Conservation (phyloP, 2,113 vertebrate genomes). For the Atractosteus spatula region DNA sequence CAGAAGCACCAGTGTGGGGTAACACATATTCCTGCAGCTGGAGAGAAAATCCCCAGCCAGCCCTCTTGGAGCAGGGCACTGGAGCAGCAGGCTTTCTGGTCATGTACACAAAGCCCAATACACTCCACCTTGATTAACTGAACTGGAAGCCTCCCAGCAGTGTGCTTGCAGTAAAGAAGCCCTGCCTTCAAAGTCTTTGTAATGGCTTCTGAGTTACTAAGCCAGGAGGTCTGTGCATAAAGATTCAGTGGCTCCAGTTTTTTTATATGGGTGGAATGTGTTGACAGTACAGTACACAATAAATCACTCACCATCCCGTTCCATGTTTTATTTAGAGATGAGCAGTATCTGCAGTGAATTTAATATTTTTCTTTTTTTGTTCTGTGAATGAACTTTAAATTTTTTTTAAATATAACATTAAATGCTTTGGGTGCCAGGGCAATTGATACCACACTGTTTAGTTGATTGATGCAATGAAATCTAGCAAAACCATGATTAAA, state of each 20-base stretch:
- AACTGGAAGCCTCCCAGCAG: slow-evolving; percentile 3
- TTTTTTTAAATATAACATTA: slow-evolving; percentile 66
- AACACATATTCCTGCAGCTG: background rate
- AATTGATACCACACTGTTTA: slow-evolving; percentile 1
- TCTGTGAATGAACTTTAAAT: slow-evolving; percentile 86
- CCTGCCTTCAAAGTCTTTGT: background rate
- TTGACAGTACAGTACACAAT: slow-evolving; percentile 4
- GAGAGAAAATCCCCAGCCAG: background rate
- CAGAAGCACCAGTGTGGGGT: slow-evolving; percentile 21
- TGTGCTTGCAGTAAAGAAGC: background rate
- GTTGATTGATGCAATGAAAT: too few relatives aligned
- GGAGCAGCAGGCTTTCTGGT: background rate
- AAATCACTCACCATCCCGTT: slow-evolving; percentile 2
- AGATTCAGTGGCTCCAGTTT: slow-evolving; percentile 1
- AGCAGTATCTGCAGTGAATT: slow-evolving; percentile 88
- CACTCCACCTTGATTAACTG: background rate
- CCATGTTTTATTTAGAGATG: slow-evolving; percentile 53
- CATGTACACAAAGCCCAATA: background rate
- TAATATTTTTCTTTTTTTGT: slow-evolving; percentile 79
- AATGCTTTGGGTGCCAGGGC: slow-evolving; percentile 23
- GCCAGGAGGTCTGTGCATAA: background rate
- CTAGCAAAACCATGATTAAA: too few relatives aligned
- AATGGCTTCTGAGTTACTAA: background rate
- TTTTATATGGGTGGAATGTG: slow-evolving; percentile 1
- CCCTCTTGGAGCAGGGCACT: background rate